Evolutionary conservation across 1,140 invertebrate genomes (phyloP).

Genomic region (Drosophila pallidifrons): DNA sequence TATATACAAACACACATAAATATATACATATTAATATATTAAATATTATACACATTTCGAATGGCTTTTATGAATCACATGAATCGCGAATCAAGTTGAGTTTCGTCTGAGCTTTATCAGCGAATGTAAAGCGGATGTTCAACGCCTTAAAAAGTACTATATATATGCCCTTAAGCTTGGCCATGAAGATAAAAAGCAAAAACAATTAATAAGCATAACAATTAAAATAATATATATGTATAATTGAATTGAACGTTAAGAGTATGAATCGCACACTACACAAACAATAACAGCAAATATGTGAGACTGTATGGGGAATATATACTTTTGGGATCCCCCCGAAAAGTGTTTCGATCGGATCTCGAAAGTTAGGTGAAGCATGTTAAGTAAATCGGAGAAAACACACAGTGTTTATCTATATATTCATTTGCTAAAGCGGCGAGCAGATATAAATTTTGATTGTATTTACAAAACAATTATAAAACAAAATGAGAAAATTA

Average conservation of each 20-base stretch:
- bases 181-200: conserved; percentile 17
- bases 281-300: conserved; percentile 75
- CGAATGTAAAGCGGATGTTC: conserved; percentile 68
- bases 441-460: conserved; percentile 69
- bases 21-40: conserved; percentile 40
- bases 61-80: conserved; percentile 50
- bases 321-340: neutral
- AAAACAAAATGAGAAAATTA: conserved; percentile 7
- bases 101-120: conserved; percentile 65
- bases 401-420: conserved; percentile 10
- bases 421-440: conserved; percentile 33
- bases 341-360: conserved; percentile 1
- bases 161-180: conserved; percentile 44
- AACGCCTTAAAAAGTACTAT: conserved; percentile 63
- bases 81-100: conserved; percentile 20
- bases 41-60: conserved; percentile 49
- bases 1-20: conserved; percentile 13
- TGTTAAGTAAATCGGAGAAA: conserved; percentile 20
- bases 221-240: conserved; percentile 18
- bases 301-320: conserved; percentile 70
- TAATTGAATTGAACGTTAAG: conserved; percentile 11
- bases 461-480: conserved; percentile 71
- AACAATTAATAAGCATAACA: conserved; percentile 25
- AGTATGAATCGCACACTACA: conserved; percentile 23
- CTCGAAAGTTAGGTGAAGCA: conserved; percentile 24